A percentile compares a stretch with the other conserved stretches of the same genome.
Conservation (phyloP, 2,888 invertebrate genomes). For the Caenorhabditis japonica region DNA sequence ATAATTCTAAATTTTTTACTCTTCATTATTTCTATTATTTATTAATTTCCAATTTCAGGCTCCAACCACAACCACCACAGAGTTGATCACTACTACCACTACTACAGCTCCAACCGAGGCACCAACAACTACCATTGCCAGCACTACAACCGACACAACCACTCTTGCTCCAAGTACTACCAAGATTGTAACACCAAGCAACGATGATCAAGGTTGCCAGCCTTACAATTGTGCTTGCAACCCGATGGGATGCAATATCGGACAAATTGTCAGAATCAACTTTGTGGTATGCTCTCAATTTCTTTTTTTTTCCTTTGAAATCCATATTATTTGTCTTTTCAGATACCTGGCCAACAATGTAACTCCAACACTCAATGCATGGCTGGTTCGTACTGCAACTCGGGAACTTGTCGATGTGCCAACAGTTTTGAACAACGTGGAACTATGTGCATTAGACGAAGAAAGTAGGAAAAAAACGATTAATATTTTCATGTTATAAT, state of each 20-base stretch:
- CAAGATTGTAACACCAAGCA: slow-evolving; percentile 19
- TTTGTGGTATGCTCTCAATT: slow-evolving; percentile 43
- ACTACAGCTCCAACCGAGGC: slow-evolving; percentile 22
- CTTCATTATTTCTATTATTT: no score
- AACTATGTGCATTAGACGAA: slow-evolving; percentile 56
- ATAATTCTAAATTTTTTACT: slow-evolving; percentile 3
- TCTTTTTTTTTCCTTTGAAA: no score
- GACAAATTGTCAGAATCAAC: slow-evolving; percentile 57
- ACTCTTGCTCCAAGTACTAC: slow-evolving; percentile 3
- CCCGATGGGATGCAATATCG: slow-evolving; percentile 47
- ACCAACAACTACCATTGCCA: slow-evolving; percentile 28
- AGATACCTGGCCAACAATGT: slow-evolving; percentile 54
- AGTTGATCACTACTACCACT: slow-evolving; percentile 26
- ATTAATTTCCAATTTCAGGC: neutral
- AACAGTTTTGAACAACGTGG: slow-evolving; percentile 59
- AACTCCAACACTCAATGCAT: slow-evolving; percentile 45
- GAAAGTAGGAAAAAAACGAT: slow-evolving; percentile 31
- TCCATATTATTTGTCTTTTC: slow-evolving; percentile 3
- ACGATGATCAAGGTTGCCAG: slow-evolving; percentile 38
- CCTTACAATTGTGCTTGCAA: slow-evolving; percentile 47
- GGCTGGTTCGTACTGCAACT: slow-evolving; percentile 48
- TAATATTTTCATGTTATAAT: no score
- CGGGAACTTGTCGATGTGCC: slow-evolving; percentile 55
- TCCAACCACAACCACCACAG: slow-evolving; percentile 44
- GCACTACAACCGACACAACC: neutral